phyloP scores from a whole-genome alignment of 1,140 invertebrate species.

The Brachionus rubens region DNA sequence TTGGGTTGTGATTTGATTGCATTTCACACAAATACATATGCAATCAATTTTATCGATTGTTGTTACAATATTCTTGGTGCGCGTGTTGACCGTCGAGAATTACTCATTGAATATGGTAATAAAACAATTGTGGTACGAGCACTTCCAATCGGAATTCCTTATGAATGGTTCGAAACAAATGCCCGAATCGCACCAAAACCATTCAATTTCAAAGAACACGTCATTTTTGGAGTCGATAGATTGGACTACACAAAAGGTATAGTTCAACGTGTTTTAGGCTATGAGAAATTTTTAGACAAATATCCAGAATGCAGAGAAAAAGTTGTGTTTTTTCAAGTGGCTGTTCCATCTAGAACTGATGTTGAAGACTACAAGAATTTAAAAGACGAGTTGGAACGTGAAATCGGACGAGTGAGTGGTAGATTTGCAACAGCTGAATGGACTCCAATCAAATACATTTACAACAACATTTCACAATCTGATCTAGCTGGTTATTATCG shows the following conservation, averaged over 20 bases:
- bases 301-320: constrained; percentile 80
- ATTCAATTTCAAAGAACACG: constrained; percentile 65
- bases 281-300: constrained; percentile 76
- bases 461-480: constrained; percentile 75
- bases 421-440: constrained; percentile 75
- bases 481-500: constrained; percentile 75
- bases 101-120: constrained; percentile 79
- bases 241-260: constrained; percentile 87
- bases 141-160: constrained; percentile 68
- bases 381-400: constrained; percentile 83
- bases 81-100: constrained; percentile 78
- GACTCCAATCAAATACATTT: constrained; percentile 85
- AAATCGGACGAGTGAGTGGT: constrained; percentile 81
- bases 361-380: constrained; percentile 84
- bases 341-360: constrained; percentile 81
- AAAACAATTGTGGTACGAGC: constrained; percentile 77
- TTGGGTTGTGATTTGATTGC: constrained; percentile 80
- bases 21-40: constrained; percentile 86
- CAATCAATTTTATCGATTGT: constrained; percentile 84
- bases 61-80: constrained; percentile 80
- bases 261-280: constrained; percentile 76
- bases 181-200: constrained; percentile 69
- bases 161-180: constrained; percentile 76
- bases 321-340: constrained; percentile 74
- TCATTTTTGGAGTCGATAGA: constrained; percentile 79